Evolutionary conservation across 2,888 invertebrate genomes (phyloP).

Genomic region (Galerucella nymphaeae): DNA sequence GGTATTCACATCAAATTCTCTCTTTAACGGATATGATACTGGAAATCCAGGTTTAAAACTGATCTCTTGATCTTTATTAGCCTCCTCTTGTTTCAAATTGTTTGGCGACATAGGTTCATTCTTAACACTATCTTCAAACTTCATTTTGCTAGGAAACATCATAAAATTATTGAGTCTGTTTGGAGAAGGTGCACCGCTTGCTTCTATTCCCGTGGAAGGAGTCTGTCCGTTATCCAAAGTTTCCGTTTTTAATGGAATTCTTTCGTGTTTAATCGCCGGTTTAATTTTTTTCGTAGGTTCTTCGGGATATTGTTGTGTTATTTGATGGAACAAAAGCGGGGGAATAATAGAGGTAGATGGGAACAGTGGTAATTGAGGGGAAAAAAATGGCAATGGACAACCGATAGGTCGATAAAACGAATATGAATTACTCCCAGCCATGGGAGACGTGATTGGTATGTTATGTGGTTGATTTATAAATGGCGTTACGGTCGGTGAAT

Average conservation of each 20-base stretch:
- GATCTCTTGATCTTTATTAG: not conserved
- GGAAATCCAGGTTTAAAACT: slow-evolving; percentile 9
- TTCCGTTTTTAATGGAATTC: slow-evolving; percentile 34
- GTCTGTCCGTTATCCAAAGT: slow-evolving; percentile 63
- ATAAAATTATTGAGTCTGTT: slow-evolving; percentile 66
- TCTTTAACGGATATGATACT: not conserved
- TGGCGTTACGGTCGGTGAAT: slow-evolving; percentile 73
- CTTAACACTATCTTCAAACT: slow-evolving; percentile 2
- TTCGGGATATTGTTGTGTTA: slow-evolving; percentile 58
- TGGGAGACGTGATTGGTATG: slow-evolving; percentile 54
- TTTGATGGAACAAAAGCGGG: slow-evolving; percentile 74
- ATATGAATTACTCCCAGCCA: slow-evolving; percentile 69
- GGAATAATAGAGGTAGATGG: slow-evolving; percentile 70
- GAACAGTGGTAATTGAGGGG: slow-evolving; percentile 69
- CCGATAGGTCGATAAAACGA: slow-evolving; percentile 78
- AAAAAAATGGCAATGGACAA: slow-evolving; percentile 71
- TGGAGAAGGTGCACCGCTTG: slow-evolving; percentile 75
- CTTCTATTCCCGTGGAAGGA: slow-evolving; percentile 76
- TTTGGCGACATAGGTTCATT: not conserved
- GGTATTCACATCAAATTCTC: not conserved
- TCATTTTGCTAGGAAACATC: slow-evolving; percentile 28
- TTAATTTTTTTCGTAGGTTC: slow-evolving; percentile 57
- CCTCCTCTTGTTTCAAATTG: not conserved
- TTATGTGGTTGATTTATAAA: slow-evolving; percentile 58
- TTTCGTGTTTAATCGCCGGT: slow-evolving; percentile 33